Base-by-base conservation (phyloP, 2,888 invertebrate species). In the Yponomeuta evonymella region DNA sequence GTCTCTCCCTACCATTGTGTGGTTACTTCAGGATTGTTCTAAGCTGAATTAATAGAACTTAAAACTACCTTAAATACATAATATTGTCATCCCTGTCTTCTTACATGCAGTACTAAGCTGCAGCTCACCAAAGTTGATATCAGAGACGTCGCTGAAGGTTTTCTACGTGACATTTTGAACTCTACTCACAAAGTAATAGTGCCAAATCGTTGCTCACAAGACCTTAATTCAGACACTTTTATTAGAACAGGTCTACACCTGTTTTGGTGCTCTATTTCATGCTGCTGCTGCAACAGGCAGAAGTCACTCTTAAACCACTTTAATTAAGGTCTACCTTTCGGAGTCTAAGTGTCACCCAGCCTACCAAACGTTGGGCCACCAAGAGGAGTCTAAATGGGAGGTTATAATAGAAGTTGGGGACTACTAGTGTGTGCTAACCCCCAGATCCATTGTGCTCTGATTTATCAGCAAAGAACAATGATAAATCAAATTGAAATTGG, bases 401-500 rank as follows among this genome's bases (percentile, higher is more conserved):
- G 51, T 58, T 58, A 58, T 58, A 58, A 58, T 58, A 15, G 89
- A 90, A 90, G 86, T 88, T 86, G 68, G 68, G 68, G 12, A 65
- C 62, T 30, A 70, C 62, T 30, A 70, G 70, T 67, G 66, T 66
- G 70, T 48, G 70, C 63, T 70, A 15, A 81, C 85, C 84, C 79
- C 76, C 77, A 85, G 83, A 84, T 85, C 87, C 87, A 89, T 89
- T 89, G 89, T 89, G 78, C 80, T 79, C 87, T 70, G 71, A 72
- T 72, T 72, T 72, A 72, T 72, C 72, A 71, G 67, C 48, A 68
- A 90, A 91, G 90, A 90, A 90, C 90, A 90, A 90, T 87, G 88
- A 90, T 91, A 91, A 91, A 91, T 92, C 90, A 90, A 89, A 90
- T 86, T 83, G 86, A 83, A 90, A 90, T 89, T 88, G 89, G 87